Base-by-base conservation (phyloP, 2,888 invertebrate genomes). In the Calameuta pallipes region DNA sequence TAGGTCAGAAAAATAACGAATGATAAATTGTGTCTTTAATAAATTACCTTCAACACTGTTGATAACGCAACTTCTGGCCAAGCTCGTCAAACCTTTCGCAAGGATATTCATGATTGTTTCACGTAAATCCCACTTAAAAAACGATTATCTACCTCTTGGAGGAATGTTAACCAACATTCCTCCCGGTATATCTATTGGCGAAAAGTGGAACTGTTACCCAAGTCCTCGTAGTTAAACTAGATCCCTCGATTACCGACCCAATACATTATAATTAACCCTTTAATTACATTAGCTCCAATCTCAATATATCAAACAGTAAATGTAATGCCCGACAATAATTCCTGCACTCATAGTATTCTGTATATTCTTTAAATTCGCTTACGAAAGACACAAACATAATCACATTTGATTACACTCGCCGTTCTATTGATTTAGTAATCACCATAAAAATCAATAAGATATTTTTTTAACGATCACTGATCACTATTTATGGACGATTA, bases 61-160 rank as follows among this genome's bases (percentile, higher is more conserved):
- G 74, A 81, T 76, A 23, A 88, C 12, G 37, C 82, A 87, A 30
- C 83, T 75, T 73, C 79, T 83, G 15, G 86, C 82, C 33, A 86
- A 79, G 31, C 76, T 85, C 23, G 82, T 78, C 70, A 89, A 37
- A 73, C 81, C 83, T 74, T 75, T 87, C 9, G 82, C 77, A 37
- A 90, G 79, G 70, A 87, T 77, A 77, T 87, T 90, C 90, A 90
- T 90, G 76, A 23, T 74, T 76, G n/a, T 76, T 31, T 71, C 34
- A 9, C 34, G 31, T 56, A 9, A 71, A 71, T 30, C 4, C 23
- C 36, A 35, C 15, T 75, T 77, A 34, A 75, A 78, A 13, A 73
- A 79, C 69, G 33, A 77, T 74, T 73, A 70, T 73, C 74, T 69
- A 33, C 74, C 33, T 71, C 11, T 15, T 15, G 31, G 71, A 31